phyloP scores from a whole-genome alignment of 2,797 vertebrate genomes.

The Tapera naevia region DNA sequence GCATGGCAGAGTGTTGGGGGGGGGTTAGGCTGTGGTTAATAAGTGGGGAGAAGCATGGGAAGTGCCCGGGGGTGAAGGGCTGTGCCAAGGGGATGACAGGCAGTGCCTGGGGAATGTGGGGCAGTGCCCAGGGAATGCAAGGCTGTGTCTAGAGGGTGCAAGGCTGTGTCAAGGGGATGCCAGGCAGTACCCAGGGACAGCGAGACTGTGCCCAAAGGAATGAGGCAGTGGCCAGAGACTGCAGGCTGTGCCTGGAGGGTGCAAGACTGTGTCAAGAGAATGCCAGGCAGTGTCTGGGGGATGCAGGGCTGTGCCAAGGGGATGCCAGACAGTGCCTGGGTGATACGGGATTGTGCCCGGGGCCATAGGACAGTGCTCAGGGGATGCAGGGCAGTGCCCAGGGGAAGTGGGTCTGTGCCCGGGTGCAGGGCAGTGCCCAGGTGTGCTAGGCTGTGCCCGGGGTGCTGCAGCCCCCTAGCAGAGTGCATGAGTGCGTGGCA shows the following conservation, averaged over 20 bases:
- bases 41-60: background rate
- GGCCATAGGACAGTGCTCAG: background rate
- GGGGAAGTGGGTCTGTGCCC: too few species aligned
- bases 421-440: fast-evolving
- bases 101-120: fast-evolving
- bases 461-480: background rate
- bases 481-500: fast-evolving
- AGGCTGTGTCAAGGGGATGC: background rate
- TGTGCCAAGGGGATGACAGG: too few species aligned
- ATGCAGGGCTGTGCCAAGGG: too few species aligned
- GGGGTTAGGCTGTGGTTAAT: background rate
- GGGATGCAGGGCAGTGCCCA: fast-evolving
- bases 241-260: too few species aligned
- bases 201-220: background rate
- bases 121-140: fast-evolving
- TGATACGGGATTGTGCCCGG: too few species aligned
- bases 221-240: background rate
- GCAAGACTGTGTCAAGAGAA: background rate
- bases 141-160: fast-evolving
- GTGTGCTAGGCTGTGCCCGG: background rate
- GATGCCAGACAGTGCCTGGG: background rate
- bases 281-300: fast-evolving
- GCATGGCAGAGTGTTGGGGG: conserved; percentile 60
- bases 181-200: background rate
- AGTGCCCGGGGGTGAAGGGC: too few species aligned